These are phyloP conservation scores for Furnarius figulus DNA, from an alignment of 2,113 vertebrate species.

Conservation along the genomic window DNA sequence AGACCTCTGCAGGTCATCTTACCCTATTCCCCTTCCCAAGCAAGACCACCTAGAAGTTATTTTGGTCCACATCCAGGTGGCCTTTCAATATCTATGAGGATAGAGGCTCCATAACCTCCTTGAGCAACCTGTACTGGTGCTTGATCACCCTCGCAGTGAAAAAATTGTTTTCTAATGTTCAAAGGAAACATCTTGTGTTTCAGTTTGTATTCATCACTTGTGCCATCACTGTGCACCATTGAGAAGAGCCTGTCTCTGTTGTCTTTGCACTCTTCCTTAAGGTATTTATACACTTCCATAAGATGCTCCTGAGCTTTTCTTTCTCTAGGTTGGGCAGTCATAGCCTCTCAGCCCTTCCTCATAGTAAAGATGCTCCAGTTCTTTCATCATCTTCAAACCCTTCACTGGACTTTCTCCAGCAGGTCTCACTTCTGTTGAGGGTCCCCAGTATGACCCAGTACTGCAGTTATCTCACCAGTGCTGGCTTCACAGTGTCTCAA, in stretches of 20 bases:
- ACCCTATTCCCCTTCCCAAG: not conserved
- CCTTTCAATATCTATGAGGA: not conserved
- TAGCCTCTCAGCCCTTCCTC: not conserved
- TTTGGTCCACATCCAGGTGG: not conserved
- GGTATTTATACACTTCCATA: not conserved
- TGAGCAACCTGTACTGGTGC: not conserved
- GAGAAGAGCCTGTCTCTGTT: not conserved
- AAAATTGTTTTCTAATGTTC: not conserved
- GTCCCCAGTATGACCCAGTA: not conserved
- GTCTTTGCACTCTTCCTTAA: not conserved
- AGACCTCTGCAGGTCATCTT: not conserved
- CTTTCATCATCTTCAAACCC: not conserved
- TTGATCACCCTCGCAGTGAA: not conserved
- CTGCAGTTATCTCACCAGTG: not conserved
- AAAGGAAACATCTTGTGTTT: not conserved
- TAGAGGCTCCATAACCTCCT: not conserved
- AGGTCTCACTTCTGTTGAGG: not conserved
- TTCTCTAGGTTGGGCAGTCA: not conserved
- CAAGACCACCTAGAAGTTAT: fast-evolving
- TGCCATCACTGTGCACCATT: not conserved
- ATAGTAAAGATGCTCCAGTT: not conserved
- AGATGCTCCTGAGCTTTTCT: not conserved
- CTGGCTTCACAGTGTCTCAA: not conserved
- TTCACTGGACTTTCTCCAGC: not conserved
- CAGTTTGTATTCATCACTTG: not conserved